These are phyloP conservation scores for Lacanobia oleracea DNA, from an alignment of 2,888 invertebrate genomes.

Conservation along the genomic window DNA sequence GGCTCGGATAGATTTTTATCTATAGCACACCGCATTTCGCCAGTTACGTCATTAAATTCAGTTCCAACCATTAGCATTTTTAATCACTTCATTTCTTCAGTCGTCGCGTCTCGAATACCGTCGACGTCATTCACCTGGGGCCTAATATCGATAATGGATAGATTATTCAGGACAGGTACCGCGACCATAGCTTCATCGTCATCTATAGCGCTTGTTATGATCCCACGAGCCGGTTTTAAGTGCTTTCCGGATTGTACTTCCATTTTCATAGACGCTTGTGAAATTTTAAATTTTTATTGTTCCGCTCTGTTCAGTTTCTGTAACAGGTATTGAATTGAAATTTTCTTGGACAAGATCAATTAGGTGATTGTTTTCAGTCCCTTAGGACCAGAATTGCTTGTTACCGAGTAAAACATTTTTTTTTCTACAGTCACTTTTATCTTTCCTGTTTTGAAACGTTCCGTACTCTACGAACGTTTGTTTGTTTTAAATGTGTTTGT, in stretches of 20 bases:
- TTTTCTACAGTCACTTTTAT: neutral
- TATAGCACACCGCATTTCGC: too few species aligned
- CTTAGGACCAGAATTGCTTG: neutral
- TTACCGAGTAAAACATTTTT: neutral
- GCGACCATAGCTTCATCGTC: constrained; percentile 5
- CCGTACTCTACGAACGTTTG: too few species aligned
- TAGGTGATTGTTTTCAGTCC: neutral
- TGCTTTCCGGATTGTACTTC: constrained; percentile 9
- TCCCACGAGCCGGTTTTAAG: constrained; percentile 25
- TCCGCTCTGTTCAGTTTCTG: constrained; percentile 1
- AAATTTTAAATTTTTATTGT: neutral
- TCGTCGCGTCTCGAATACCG: constrained; percentile 19
- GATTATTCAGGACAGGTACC: constrained; percentile 51
- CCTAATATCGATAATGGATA: constrained; percentile 38
- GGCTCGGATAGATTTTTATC: too few species aligned
- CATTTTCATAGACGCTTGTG: constrained; percentile 12
- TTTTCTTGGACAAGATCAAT: neutral
- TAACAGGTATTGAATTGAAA: neutral
- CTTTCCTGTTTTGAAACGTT: neutral
- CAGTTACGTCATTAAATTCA: neutral
- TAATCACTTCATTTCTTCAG: constrained; percentile 15
- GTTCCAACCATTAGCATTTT: neutral
- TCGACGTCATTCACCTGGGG: neutral
- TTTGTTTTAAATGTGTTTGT: too few species aligned
- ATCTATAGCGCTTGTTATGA: constrained; percentile 33